phyloP scores from a whole-genome alignment of 2,888 invertebrate species.

The Drosophila tanythrix region DNA sequence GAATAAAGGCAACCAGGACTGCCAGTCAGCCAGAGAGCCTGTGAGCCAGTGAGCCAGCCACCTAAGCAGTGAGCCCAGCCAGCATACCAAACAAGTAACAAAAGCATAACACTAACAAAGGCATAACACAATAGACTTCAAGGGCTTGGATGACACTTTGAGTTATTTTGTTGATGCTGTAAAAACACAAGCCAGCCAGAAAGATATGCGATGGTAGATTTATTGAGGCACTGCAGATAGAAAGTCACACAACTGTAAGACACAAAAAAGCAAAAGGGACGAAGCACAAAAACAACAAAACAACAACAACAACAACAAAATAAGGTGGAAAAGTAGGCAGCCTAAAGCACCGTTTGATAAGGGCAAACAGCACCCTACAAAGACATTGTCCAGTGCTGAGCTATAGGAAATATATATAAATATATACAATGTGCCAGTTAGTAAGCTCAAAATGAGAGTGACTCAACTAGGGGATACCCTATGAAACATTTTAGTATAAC shows the following conservation, averaged over 20 bases:
- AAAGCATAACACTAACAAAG: conserved; percentile 56
- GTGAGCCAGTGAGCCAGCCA: background rate
- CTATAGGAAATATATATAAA: conserved; percentile 16
- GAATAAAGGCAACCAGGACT: conserved; percentile 6
- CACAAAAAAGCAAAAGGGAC: conserved; percentile 10
- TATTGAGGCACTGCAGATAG: conserved; percentile 61
- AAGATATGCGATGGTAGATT: conserved; percentile 73
- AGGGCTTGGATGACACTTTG: conserved; percentile 78
- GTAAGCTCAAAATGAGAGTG: background rate
- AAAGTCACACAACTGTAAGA: conserved; percentile 23
- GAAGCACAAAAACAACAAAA: conserved; percentile 4
- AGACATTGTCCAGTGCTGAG: conserved; percentile 40
- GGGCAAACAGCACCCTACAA: conserved; percentile 39
- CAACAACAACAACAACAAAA: conserved; percentile 11
- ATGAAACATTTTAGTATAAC: background rate
- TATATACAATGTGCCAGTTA: background rate
- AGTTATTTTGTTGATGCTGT: conserved; percentile 76
- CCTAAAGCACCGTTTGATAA: conserved; percentile 57
- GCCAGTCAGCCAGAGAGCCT: background rate
- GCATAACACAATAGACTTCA: conserved; percentile 74
- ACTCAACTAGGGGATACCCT: background rate
- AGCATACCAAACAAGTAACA: conserved; percentile 23
- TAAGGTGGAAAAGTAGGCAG: conserved; percentile 55
- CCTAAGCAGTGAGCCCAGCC: background rate
- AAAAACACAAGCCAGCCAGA: conserved; percentile 58